Conservation (phyloP, 1,140 invertebrate species). For the Pseudoatta argentina region DNA sequence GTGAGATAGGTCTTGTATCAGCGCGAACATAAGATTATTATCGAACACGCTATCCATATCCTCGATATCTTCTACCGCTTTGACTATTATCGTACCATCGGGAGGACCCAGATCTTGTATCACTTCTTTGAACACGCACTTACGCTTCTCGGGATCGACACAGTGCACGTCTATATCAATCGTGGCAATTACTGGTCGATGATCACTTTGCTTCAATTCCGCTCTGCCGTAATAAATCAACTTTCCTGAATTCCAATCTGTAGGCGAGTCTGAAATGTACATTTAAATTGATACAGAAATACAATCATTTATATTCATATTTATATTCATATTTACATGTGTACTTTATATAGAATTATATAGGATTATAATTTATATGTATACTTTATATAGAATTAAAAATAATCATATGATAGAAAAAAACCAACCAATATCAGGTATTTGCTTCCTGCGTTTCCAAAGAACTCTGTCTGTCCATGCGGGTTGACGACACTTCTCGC, state of each 20-base stretch:
- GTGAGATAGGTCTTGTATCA: slow-evolving; percentile 91
- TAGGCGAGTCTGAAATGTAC: slow-evolving; percentile 82
- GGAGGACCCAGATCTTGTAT: slow-evolving; percentile 96
- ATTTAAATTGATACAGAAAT: slow-evolving; percentile 21
- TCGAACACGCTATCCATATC: slow-evolving; percentile 87
- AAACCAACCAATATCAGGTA: slow-evolving; percentile 89
- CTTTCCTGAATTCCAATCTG: slow-evolving; percentile 91
- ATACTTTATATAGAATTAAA: slow-evolving; percentile 1
- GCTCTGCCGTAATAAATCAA: slow-evolving; percentile 96
- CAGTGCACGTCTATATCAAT: slow-evolving; percentile 95
- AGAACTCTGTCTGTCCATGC: slow-evolving; percentile 99
- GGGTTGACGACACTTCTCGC: slow-evolving; percentile 98
- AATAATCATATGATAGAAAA: not conserved
- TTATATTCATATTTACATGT: not conserved
- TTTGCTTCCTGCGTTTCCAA: slow-evolving; percentile 93
- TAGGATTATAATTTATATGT: slow-evolving; percentile 33
- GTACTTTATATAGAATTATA: slow-evolving; percentile 1
- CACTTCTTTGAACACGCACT: slow-evolving; percentile 93
- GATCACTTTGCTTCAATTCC: slow-evolving; percentile 99
- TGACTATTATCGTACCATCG: slow-evolving; percentile 97
- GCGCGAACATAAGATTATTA: slow-evolving; percentile 90
- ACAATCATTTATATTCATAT: not conserved
- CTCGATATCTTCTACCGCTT: slow-evolving; percentile 80
- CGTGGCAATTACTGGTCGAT: slow-evolving; percentile 96
- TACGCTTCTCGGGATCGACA: slow-evolving; percentile 91